Conservation (phyloP, 1,140 invertebrate genomes). For the Protaetia brevitarsis region DNA sequence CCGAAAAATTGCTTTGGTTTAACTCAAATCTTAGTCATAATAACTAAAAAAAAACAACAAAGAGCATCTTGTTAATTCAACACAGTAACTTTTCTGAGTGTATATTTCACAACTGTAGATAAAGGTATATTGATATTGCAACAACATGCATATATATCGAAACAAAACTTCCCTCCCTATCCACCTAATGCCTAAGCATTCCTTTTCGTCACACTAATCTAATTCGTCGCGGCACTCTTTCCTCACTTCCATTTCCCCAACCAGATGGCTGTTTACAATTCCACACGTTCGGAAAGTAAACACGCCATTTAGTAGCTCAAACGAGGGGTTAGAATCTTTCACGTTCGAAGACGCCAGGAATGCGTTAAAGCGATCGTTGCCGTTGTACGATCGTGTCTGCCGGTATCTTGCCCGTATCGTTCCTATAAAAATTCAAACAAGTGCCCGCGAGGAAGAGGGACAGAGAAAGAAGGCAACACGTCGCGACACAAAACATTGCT, state of each 20-base stretch:
- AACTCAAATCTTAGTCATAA: too few relatives aligned
- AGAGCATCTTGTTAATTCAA: too few relatives aligned
- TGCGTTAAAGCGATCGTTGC: conserved; percentile 7
- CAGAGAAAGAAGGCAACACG: too few relatives aligned
- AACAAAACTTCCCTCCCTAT: too few relatives aligned
- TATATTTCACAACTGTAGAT: too few relatives aligned
- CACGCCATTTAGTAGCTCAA: conserved; percentile 11
- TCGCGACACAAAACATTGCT: background rate
- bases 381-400: background rate
- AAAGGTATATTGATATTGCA: too few relatives aligned
- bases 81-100: too few relatives aligned
- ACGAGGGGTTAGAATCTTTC: conserved; percentile 13
- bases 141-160: too few relatives aligned
- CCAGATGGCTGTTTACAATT: conserved; percentile 18
- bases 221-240: background rate
- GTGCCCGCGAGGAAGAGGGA: background rate
- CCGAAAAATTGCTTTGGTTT: too few relatives aligned
- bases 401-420: background rate
- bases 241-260: background rate
- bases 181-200: background rate
- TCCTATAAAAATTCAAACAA: background rate
- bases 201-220: conserved; percentile 13
- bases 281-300: conserved; percentile 21
- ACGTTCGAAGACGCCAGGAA: conserved; percentile 1
- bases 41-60: too few relatives aligned